These are phyloP conservation scores for Lepisosteus oculatus DNA, from an alignment of 2,113 vertebrate genomes.

Conservation along the genomic window DNA sequence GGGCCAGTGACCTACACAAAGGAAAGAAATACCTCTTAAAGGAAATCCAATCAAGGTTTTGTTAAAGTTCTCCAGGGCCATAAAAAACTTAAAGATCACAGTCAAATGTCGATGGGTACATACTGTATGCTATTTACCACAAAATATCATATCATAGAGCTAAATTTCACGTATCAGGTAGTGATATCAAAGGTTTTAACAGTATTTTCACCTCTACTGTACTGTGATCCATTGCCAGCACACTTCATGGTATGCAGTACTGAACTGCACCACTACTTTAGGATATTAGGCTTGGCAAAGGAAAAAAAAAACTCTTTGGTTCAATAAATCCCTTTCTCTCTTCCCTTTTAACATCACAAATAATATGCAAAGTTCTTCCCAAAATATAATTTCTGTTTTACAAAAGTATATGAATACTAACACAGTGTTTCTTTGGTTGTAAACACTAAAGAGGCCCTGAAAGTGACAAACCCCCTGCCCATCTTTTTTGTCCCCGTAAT, in stretches of 20 bases:
- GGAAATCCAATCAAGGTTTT: slow-evolving; percentile 25
- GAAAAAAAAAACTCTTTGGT: slow-evolving; percentile 34
- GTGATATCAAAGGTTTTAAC: slow-evolving; percentile 8
- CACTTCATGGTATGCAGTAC: background rate
- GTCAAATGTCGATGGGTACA: slow-evolving; percentile 8
- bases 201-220: too few species aligned
- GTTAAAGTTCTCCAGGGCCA: slow-evolving; percentile 11
- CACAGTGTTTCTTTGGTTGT: slow-evolving; percentile 21
- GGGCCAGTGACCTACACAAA: background rate
- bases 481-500: background rate
- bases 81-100: slow-evolving; percentile 9
- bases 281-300: background rate
- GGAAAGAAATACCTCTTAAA: slow-evolving; percentile 14
- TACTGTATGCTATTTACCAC: slow-evolving; percentile 7
- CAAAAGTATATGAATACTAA: slow-evolving; percentile 9
- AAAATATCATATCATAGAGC: slow-evolving; percentile 26
- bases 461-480: background rate
- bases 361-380: slow-evolving; percentile 8
- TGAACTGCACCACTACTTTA: background rate
- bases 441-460: slow-evolving; percentile 12
- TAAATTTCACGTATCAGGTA: slow-evolving; percentile 18
- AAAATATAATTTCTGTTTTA: slow-evolving; percentile 7
- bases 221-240: slow-evolving; percentile 23
- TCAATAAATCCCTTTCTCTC: slow-evolving; percentile 33
- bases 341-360: background rate